A percentile compares a stretch with the other conserved stretches of the same genome.
These are phyloP conservation scores for Ondatra zibethicus DNA, from an alignment of 2,113 vertebrate genomes.

Conservation along the genomic window DNA sequence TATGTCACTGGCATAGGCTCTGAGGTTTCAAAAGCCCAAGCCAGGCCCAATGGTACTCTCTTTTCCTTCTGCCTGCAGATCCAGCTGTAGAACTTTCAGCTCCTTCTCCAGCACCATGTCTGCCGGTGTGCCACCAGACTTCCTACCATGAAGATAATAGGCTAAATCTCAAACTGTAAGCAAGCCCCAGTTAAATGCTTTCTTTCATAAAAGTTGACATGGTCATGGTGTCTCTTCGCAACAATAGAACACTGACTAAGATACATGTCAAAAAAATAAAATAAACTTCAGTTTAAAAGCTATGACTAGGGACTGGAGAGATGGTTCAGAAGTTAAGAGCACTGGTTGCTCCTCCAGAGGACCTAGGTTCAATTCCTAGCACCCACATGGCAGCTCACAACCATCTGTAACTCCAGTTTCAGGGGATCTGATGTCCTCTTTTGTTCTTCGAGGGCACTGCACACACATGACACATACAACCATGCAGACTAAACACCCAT, in stretches of 20 bases:
- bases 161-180: neutral
- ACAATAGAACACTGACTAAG: neutral
- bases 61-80: neutral
- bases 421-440: neutral
- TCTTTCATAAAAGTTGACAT: neutral
- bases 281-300: neutral
- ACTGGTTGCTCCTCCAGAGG: neutral
- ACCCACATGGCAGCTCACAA: neutral
- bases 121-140: neutral
- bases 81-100: neutral
- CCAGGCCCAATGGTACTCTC: neutral
- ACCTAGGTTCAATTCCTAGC: neutral
- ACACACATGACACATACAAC: neutral
- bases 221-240: neutral
- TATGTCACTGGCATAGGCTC: neutral
- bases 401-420: neutral
- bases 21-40: neutral
- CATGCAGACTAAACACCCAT: neutral
- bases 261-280: neutral
- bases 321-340: neutral
- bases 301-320: neutral
- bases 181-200: neutral
- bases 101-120: neutral
- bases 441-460: neutral
- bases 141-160: neutral